Conservation (phyloP, 1,140 invertebrate species). For the Drosophila pruinosa region DNA sequence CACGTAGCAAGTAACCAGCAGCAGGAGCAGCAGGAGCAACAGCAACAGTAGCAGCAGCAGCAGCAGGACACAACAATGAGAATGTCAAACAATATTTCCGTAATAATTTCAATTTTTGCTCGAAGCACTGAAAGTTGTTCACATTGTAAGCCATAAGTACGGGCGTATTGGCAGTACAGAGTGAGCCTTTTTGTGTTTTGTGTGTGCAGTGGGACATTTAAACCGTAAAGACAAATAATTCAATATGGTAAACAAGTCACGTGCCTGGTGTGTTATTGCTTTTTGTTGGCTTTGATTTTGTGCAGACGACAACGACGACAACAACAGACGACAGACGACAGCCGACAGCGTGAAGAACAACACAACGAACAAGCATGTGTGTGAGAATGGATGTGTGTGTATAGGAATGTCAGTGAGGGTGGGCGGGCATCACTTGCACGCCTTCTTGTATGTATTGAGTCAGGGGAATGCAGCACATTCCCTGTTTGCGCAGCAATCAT, state of each 20-base stretch:
- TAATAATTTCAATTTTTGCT: slow-evolving; percentile 59
- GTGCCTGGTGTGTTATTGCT: slow-evolving; percentile 66
- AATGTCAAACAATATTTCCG: slow-evolving; percentile 54
- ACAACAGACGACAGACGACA: slow-evolving; percentile 38
- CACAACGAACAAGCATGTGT: not conserved
- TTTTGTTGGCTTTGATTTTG: slow-evolving; percentile 68
- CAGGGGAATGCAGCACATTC: not conserved
- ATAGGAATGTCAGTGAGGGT: not conserved
- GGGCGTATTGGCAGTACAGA: not conserved
- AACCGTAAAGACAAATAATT: slow-evolving; percentile 63
- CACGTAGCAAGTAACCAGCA: slow-evolving; percentile 43
- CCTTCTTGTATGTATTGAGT: slow-evolving; percentile 3
- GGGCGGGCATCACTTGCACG: slow-evolving; percentile 1
- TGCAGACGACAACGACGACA: slow-evolving; percentile 33
- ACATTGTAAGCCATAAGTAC: slow-evolving; percentile 1
- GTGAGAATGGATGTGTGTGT: not conserved
- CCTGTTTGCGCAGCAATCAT: slow-evolving; percentile 47
- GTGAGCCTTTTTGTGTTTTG: slow-evolving; percentile 22
- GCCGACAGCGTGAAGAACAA: not conserved
- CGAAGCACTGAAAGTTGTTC: slow-evolving; percentile 33
- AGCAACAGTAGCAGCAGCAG: not conserved
- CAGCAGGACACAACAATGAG: slow-evolving; percentile 16
- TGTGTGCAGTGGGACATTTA: slow-evolving; percentile 54
- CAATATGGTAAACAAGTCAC: slow-evolving; percentile 75
- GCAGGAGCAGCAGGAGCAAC: not conserved